Evolutionary conservation across 2,113 vertebrate species (phyloP).

Genomic region (Colinus virginianus): DNA sequence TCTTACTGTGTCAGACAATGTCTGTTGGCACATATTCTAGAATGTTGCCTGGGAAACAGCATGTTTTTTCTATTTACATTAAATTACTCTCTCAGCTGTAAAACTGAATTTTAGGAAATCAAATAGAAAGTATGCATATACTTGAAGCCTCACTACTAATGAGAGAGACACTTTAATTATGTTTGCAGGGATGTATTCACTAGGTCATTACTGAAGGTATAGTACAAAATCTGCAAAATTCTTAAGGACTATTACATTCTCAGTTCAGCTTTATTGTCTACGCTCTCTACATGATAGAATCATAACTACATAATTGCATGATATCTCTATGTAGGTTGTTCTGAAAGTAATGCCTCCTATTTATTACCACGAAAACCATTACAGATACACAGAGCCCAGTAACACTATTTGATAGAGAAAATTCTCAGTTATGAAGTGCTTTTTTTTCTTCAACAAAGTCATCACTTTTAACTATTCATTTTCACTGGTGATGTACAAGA

Average conservation of each 20-base stretch:
- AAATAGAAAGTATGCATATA: not conserved
- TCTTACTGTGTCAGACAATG: not conserved
- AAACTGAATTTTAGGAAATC: not conserved
- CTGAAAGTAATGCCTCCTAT: not conserved
- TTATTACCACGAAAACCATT: too few relatives aligned
- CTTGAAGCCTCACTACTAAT: not conserved
- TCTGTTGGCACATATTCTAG: not conserved
- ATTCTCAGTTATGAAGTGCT: too few relatives aligned
- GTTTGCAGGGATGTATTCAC: not conserved
- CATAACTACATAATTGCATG: not conserved
- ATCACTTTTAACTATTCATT: too few relatives aligned
- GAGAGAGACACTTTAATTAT: not conserved
- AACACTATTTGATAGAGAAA: too few relatives aligned
- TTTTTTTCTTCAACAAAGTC: too few relatives aligned
- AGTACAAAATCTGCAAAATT: not conserved
- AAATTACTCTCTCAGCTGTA: not conserved
- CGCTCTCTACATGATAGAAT: not conserved
- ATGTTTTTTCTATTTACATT: not conserved
- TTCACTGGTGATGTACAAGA: too few relatives aligned
- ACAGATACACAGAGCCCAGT: too few relatives aligned
- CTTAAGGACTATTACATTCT: not conserved
- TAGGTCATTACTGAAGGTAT: not conserved
- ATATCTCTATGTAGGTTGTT: not conserved
- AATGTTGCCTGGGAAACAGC: not conserved
- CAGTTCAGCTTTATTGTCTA: not conserved